Conservation (phyloP, 2,113 vertebrate species). For the Carollia perspicillata region DNA sequence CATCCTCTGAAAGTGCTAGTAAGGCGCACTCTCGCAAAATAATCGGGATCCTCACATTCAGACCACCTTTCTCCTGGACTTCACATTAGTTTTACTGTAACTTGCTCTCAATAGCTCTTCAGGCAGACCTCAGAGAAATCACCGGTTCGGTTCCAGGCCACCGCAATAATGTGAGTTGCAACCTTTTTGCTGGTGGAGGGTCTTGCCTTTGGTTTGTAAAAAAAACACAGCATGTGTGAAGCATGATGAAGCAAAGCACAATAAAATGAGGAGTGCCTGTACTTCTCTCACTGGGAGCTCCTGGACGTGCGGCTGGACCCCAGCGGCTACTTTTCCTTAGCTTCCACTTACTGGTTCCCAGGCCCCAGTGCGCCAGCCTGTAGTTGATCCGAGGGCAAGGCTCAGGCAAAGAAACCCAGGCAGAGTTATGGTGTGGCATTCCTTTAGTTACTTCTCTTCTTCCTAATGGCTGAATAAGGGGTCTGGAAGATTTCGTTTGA, state of each 20-base stretch:
- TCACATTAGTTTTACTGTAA: not conserved
- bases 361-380: not conserved
- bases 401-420: not conserved
- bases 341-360: not conserved
- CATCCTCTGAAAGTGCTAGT: not conserved
- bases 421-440: not conserved
- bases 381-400: not conserved
- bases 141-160: not conserved
- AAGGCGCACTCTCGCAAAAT: not conserved
- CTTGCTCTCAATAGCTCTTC: not conserved
- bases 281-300: not conserved
- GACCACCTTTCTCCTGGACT: not conserved
- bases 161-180: not conserved
- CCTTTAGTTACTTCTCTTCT: conserved; percentile 49
- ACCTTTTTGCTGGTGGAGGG: not conserved
- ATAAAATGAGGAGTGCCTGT: not conserved
- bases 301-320: not conserved
- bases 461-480: conserved; percentile 42
- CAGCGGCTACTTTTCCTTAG: not conserved
- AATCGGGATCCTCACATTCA: not conserved
- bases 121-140: not conserved
- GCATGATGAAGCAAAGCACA: not conserved
- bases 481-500: conserved; percentile 52
- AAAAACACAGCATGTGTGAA: not conserved
- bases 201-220: not conserved